These are phyloP conservation scores for Quadroppia sp. DNA, from an alignment of 2,888 invertebrate species.

Conservation along the genomic window DNA sequence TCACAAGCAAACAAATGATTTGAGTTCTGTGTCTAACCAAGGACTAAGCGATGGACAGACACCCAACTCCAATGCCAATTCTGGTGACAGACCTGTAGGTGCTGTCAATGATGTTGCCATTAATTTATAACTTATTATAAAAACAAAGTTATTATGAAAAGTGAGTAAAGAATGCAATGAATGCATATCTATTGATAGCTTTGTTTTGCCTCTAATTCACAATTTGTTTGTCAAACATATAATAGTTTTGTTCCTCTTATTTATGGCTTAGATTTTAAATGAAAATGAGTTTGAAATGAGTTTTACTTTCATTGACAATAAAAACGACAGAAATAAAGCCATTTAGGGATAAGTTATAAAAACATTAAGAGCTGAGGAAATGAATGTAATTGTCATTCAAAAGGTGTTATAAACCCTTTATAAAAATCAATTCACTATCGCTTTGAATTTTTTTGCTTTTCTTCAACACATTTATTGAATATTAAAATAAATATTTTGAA, in stretches of 20 bases:
- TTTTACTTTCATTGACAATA: neutral
- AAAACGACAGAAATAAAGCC: neutral
- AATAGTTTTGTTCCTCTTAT: no score
- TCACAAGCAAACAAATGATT: neutral
- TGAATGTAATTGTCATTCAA: neutral
- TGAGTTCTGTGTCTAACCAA: neutral
- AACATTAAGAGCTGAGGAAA: neutral
- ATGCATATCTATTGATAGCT: no score
- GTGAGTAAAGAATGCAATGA: neutral
- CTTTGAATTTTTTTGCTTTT: neutral
- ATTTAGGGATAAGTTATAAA: neutral
- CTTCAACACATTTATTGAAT: neutral
- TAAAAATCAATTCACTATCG: neutral
- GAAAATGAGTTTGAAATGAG: conserved; percentile 1
- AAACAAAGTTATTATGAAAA: neutral
- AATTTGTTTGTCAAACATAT: no score
- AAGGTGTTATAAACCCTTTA: neutral
- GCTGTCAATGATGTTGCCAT: neutral
- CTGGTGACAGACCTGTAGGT: neutral
- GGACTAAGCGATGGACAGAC: neutral
- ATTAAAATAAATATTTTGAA: no score
- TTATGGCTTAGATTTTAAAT: neutral
- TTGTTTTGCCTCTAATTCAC: no score
- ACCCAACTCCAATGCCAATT: neutral
- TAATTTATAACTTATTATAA: neutral